These are phyloP conservation scores for Bacillus rossius DNA, from an alignment of 1,140 invertebrate species.

Conservation along the genomic window DNA sequence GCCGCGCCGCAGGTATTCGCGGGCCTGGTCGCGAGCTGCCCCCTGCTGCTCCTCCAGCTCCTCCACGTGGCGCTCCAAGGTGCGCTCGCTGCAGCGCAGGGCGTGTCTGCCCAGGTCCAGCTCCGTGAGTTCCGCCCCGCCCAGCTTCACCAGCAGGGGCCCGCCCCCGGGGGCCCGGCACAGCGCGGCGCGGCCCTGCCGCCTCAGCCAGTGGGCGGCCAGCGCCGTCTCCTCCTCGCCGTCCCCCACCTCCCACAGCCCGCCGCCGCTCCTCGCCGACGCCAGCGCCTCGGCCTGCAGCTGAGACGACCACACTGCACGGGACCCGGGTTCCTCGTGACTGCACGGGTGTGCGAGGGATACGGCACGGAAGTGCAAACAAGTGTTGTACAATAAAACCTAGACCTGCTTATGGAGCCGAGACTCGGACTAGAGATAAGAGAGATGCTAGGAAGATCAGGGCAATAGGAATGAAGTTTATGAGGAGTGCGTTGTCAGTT, in stretches of 20 bases:
- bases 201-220: slow-evolving; percentile 36
- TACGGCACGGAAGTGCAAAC: too few relatives aligned
- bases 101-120: slow-evolving; percentile 38
- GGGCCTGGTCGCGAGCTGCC: slow-evolving; percentile 35
- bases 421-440: too few relatives aligned
- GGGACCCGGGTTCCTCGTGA: too few relatives aligned
- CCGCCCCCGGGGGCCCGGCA: slow-evolving; percentile 17
- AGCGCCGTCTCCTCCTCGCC: slow-evolving; percentile 26
- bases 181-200: slow-evolving; percentile 27
- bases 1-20: slow-evolving; percentile 35
- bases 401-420: too few relatives aligned
- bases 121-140: slow-evolving; percentile 28
- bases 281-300: neutral
- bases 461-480: too few relatives aligned
- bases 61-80: slow-evolving; percentile 40
- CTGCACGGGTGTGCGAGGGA: too few relatives aligned
- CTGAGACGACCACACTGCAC: neutral
- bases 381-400: too few relatives aligned
- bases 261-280: neutral
- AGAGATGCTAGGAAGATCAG: too few relatives aligned
- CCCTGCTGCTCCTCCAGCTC: slow-evolving; percentile 38
- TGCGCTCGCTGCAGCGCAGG: slow-evolving; percentile 37
- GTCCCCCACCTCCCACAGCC: neutral
- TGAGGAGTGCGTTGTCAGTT: too few relatives aligned
- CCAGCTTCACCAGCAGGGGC: slow-evolving; percentile 37